Evolutionary conservation across 2,113 vertebrate species (phyloP).

Genomic region (Antechinus stuartii): DNA sequence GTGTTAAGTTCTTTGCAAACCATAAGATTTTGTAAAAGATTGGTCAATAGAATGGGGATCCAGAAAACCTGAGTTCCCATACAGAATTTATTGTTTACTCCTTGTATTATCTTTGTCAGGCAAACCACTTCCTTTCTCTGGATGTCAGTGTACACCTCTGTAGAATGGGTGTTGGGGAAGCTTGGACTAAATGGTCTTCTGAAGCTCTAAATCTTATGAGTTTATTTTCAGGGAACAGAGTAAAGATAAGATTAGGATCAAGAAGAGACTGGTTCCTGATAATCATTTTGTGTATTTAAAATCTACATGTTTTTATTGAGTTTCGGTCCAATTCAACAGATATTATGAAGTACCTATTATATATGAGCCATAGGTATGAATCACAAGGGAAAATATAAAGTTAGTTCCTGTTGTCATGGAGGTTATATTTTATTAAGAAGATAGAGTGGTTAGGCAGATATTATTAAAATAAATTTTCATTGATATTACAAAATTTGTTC

Average conservation of each 20-base stretch:
- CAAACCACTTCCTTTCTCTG: not conserved
- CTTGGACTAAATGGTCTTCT: not conserved
- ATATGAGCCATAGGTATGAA: not conserved
- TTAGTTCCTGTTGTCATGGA: not conserved
- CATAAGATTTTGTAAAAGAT: not conserved
- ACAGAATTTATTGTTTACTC: not conserved
- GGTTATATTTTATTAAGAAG: not conserved
- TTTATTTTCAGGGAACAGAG: not conserved
- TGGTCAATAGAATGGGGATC: not conserved
- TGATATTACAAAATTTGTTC: not conserved
- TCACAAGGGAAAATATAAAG: not conserved
- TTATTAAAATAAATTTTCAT: not conserved
- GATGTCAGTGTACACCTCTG: not conserved
- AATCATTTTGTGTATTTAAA: not conserved
- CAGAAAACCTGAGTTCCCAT: not conserved
- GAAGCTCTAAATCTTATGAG: not conserved
- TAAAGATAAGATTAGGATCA: not conserved
- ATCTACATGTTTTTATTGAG: not conserved
- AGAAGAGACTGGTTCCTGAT: not conserved
- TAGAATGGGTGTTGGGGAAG: not conserved
- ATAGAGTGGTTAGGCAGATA: not conserved
- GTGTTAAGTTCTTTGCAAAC: not conserved
- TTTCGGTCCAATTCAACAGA: not conserved
- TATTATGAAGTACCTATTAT: not conserved
- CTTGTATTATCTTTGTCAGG: not conserved